A percentile compares a stretch with the other conserved stretches of the same genome.
Conservation (phyloP, 2,888 invertebrate genomes). For the Pachydiplax longipennis region DNA sequence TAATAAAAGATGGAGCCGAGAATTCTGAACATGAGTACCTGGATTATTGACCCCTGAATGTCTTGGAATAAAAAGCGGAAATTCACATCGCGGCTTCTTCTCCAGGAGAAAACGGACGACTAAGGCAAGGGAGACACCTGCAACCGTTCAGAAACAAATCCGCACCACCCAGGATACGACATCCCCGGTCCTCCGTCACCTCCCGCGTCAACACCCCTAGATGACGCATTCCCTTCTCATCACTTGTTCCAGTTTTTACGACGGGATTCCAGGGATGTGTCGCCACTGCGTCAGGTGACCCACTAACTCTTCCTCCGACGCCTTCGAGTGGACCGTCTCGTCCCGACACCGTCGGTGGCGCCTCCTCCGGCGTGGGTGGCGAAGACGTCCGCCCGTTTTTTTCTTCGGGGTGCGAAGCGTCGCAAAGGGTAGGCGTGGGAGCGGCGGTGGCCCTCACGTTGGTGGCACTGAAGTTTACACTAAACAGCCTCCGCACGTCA, state of each 20-base stretch:
- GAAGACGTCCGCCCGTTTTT: not conserved
- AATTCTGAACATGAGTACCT: too few species aligned
- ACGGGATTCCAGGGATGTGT: constrained; percentile 18
- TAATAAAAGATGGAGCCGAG: too few species aligned
- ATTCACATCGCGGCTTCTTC: too few species aligned
- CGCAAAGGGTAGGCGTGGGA: not conserved
- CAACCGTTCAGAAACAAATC: too few species aligned
- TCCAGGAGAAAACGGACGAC: too few species aligned
- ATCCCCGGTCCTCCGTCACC: not conserved
- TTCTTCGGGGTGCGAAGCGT: not conserved
- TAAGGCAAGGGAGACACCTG: too few species aligned
- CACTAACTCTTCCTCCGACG: not conserved
- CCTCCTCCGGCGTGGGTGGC: not conserved
- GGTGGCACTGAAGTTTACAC: constrained; percentile 32
- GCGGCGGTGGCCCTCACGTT: not conserved
- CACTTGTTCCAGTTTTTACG: not conserved
- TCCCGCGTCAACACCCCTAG: not conserved
- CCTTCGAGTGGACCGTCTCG: not conserved
- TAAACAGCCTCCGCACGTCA: constrained; percentile 17
- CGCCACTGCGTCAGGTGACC: not conserved
- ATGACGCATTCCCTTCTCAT: not conserved
- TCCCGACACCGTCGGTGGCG: not conserved
- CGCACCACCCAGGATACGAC: too few species aligned
- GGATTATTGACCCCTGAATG: too few species aligned
- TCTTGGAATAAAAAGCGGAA: too few species aligned